Evolutionary conservation across 2,888 invertebrate genomes (phyloP).

Genomic region (Nomada fabriciana): DNA sequence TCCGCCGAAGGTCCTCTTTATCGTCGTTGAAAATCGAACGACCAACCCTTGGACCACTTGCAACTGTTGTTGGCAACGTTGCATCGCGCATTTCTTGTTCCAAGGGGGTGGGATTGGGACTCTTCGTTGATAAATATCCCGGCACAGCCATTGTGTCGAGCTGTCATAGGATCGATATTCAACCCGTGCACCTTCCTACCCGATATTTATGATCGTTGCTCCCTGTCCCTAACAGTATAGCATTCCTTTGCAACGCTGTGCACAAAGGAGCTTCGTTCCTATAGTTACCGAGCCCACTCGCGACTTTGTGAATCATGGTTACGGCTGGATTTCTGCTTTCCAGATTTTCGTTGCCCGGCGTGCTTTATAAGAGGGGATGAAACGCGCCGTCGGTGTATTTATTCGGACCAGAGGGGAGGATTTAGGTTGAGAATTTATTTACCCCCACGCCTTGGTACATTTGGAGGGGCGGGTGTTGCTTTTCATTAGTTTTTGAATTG

Average conservation of each 20-base stretch:
- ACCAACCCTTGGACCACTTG: conserved; percentile 20
- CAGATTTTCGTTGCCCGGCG: too few relatives aligned
- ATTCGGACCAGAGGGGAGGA: too few relatives aligned
- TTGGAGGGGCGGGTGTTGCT: too few relatives aligned
- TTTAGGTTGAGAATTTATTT: too few relatives aligned
- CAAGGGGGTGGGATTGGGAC: neutral
- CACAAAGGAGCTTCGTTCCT: conserved; percentile 26
- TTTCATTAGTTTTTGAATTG: too few relatives aligned
- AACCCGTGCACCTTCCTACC: conserved; percentile 22
- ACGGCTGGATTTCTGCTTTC: too few relatives aligned
- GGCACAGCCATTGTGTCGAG: conserved; percentile 39
- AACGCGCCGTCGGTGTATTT: too few relatives aligned
- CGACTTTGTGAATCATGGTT: neutral
- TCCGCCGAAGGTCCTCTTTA: too few relatives aligned
- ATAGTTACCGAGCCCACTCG: conserved; percentile 31
- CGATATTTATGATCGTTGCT: conserved; percentile 57
- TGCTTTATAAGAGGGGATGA: too few relatives aligned
- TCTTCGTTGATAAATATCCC: conserved; percentile 62
- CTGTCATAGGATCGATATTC: conserved; percentile 49
- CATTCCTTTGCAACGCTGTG: conserved; percentile 38
- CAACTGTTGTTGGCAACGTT: conserved; percentile 40
- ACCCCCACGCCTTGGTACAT: too few relatives aligned
- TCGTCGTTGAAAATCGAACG: conserved; percentile 8
- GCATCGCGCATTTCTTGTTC: neutral
- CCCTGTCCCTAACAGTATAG: conserved; percentile 30